Conservation (phyloP, 2,888 invertebrate species). For the Drosophila crucigera region DNA sequence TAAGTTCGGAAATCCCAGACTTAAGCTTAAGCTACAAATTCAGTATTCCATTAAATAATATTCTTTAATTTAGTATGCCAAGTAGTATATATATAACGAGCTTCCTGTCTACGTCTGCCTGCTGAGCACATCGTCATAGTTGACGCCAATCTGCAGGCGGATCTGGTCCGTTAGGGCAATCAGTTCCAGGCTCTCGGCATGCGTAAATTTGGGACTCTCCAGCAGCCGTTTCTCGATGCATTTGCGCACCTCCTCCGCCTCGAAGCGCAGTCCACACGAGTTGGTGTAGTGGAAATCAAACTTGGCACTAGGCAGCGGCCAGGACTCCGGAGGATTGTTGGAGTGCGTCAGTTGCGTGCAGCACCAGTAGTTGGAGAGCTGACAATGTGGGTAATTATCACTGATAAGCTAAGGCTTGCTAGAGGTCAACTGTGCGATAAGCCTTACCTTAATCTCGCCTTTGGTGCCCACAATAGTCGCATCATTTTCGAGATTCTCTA, state of each 20-base stretch:
- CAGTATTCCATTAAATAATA: not conserved
- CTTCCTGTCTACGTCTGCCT: constrained; percentile 6
- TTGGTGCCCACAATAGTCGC: constrained; percentile 83
- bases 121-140: constrained; percentile 84
- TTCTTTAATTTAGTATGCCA: not conserved
- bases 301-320: constrained; percentile 87
- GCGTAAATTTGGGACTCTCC: constrained; percentile 89
- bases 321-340: constrained; percentile 87
- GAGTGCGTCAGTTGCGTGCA: constrained; percentile 86
- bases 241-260: constrained; percentile 90
- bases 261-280: constrained; percentile 90
- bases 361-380: constrained; percentile 86
- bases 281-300: constrained; percentile 88
- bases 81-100: not conserved
- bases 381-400: constrained; percentile 39
- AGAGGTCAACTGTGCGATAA: constrained; percentile 1
- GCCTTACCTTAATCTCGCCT: constrained; percentile 83
- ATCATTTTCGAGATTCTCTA: constrained; percentile 72
- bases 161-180: constrained; percentile 90
- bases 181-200: constrained; percentile 88
- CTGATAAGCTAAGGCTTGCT: not conserved
- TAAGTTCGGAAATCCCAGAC: not conserved
- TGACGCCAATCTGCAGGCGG: constrained; percentile 89
- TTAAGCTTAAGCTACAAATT: not conserved
- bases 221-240: constrained; percentile 89